A percentile compares a stretch with the other conserved stretches of the same genome.
These are phyloP conservation scores for Tinea trinotella DNA, from an alignment of 2,888 invertebrate species.

Conservation along the genomic window DNA sequence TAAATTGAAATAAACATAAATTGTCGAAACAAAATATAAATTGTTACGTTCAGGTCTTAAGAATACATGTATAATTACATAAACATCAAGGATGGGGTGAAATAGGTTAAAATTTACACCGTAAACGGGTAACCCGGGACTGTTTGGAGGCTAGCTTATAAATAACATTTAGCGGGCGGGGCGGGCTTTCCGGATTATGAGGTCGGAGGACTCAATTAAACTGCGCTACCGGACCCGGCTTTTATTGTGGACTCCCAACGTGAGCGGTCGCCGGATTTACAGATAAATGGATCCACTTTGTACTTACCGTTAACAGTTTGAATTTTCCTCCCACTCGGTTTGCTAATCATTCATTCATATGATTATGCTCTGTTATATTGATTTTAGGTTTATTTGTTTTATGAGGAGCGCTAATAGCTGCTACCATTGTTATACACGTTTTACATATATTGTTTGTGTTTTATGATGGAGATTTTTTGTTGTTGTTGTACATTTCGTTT, in stretches of 20 bases:
- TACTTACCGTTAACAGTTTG: constrained; percentile 31
- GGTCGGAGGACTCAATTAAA: constrained; percentile 71
- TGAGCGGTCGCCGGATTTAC: constrained; percentile 53
- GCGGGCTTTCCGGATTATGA: constrained; percentile 65
- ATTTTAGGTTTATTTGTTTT: not conserved
- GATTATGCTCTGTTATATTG: not conserved
- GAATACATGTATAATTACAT: not conserved
- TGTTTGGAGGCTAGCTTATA: constrained; percentile 52
- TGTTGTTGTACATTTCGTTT: too few relatives aligned
- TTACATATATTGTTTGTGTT: too few relatives aligned
- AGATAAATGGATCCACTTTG: constrained; percentile 55
- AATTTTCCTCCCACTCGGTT: constrained; percentile 7
- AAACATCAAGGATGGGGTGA: constrained; percentile 29
- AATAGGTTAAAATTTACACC: constrained; percentile 52
- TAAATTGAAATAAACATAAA: too few relatives aligned
- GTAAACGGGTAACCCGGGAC: constrained; percentile 8
- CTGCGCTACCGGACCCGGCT: constrained; percentile 63
- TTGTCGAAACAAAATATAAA: not conserved
- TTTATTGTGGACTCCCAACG: constrained; percentile 64
- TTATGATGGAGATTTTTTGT: too few relatives aligned
- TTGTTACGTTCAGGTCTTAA: not conserved
- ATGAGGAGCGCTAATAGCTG: too few relatives aligned
- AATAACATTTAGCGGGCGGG: constrained; percentile 66
- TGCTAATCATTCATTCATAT: not conserved
- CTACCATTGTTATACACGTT: too few relatives aligned